phyloP scores from a whole-genome alignment of 1,140 invertebrate species.

The Eumeta japonica region DNA sequence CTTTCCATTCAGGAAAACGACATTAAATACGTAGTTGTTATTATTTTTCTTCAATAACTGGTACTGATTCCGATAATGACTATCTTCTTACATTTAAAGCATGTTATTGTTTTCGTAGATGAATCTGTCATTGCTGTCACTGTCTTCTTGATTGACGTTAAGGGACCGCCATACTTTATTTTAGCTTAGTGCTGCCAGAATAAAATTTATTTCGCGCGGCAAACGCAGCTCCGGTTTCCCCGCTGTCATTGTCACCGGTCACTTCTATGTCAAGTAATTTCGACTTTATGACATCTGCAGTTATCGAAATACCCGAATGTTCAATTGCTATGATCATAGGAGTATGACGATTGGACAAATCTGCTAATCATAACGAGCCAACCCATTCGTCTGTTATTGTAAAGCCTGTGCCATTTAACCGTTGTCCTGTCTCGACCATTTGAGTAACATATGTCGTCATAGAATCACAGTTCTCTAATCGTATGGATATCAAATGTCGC shows the following conservation, averaged over 20 bases:
- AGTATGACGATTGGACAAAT: no score
- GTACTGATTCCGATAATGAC: constrained; percentile 13
- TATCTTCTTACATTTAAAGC: constrained; percentile 1
- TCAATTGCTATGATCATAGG: no score
- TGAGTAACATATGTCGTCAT: constrained; percentile 11
- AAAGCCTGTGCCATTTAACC: no score
- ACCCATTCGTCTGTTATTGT: no score
- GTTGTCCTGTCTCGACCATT: constrained; percentile 14
- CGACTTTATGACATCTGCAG: constrained; percentile 12
- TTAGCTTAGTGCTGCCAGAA: no score
- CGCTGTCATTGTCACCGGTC: neutral
- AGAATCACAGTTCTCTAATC: constrained; percentile 10
- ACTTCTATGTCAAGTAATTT: constrained; percentile 13
- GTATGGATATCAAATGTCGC: constrained; percentile 10
- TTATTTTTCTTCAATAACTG: constrained; percentile 5
- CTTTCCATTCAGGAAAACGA: constrained; percentile 5
- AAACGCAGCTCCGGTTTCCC: neutral
- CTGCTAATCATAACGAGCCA: no score
- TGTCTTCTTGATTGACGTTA: constrained; percentile 3
- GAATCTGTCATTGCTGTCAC: no score
- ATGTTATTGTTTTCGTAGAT: constrained; percentile 1
- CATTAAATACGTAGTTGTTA: constrained; percentile 5
- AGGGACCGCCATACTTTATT: no score
- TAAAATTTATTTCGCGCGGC: no score
- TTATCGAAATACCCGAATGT: constrained; percentile 7